These are phyloP conservation scores for Metopolophium dirhodum DNA, from an alignment of 1,140 invertebrate genomes.

Conservation along the genomic window DNA sequence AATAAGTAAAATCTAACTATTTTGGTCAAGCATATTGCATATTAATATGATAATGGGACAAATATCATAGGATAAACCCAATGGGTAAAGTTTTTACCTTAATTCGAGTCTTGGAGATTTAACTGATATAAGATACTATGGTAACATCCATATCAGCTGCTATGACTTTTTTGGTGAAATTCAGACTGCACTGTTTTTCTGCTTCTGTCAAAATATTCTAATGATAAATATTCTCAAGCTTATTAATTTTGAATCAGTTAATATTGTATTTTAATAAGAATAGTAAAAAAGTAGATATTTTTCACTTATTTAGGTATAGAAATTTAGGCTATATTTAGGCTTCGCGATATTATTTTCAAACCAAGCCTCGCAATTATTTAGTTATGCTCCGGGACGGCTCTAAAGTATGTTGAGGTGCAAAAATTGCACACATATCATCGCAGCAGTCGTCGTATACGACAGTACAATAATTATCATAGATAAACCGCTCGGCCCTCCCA, in stretches of 20 bases:
- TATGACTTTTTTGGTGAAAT: not conserved
- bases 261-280: not conserved
- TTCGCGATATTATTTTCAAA: too few species aligned
- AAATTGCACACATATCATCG: not conserved
- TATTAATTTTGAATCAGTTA: not conserved
- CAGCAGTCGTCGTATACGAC: not conserved
- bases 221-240: not conserved
- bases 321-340: not conserved
- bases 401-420: not conserved
- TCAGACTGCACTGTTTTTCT: not conserved
- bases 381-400: too few species aligned
- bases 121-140: too few species aligned
- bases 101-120: not conserved
- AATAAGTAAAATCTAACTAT: too few species aligned
- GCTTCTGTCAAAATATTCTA: too few species aligned
- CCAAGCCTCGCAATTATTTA: too few species aligned
- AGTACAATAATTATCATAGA: not conserved
- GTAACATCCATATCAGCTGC: too few species aligned
- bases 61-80: not conserved
- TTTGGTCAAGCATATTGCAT: too few species aligned
- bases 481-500: not conserved
- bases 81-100: not conserved
- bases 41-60: too few species aligned
- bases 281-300: not conserved
- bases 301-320: not conserved